A percentile compares a stretch with the other conserved stretches of the same genome.
phyloP scores from a whole-genome alignment of 2,113 vertebrate species.

The Artemisiospiza belli region DNA sequence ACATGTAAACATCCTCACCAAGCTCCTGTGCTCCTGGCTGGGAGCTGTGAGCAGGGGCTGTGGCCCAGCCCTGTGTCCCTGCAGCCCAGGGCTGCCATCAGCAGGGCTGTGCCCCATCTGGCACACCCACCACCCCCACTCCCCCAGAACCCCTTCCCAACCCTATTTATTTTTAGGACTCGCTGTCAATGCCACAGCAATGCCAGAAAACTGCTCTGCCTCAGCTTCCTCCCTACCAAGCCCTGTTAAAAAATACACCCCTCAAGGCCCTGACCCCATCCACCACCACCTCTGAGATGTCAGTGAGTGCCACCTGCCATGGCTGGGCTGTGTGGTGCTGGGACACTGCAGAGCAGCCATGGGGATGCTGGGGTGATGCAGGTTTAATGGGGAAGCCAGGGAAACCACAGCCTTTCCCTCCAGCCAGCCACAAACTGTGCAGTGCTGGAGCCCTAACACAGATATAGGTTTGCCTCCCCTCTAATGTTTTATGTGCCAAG shows the following conservation, averaged over 20 bases:
- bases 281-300: background rate
- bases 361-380: background rate
- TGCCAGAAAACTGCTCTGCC: background rate
- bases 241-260: background rate
- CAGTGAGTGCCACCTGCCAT: background rate
- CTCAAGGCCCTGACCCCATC: background rate
- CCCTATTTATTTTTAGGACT: background rate
- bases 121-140: accelerated
- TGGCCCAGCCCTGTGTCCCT: background rate
- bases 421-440: background rate
- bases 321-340: background rate
- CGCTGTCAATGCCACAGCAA: background rate
- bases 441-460: background rate
- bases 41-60: accelerated
- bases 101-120: background rate
- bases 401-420: background rate
- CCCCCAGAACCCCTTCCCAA: background rate
- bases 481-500: background rate
- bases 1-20: conserved; percentile 33
- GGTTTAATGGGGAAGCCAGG: background rate
- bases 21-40: background rate
- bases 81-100: background rate
- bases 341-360: background rate
- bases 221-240: background rate
- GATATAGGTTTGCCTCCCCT: background rate